Conservation (phyloP, 23 tunicate genomes). For the Halocynthia aurantium region DNA sequence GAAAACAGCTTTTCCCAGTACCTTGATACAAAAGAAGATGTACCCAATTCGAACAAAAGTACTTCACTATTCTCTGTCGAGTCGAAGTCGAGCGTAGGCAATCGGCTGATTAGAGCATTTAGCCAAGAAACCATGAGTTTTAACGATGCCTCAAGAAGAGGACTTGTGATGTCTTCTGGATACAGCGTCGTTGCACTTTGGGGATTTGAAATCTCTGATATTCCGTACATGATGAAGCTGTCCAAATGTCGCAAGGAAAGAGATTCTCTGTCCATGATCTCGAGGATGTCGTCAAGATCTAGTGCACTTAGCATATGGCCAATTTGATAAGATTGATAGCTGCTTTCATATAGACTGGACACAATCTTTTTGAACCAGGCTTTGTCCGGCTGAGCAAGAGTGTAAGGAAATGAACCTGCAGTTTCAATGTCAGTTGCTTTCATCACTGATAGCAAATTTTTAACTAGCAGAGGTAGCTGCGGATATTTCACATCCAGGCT, state of each 20-base stretch:
- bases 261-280: constrained; percentile 22
- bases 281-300: constrained; percentile 76
- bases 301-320: constrained; percentile 22
- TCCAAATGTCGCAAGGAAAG: constrained; percentile 14
- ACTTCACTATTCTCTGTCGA: background rate
- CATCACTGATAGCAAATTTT: too few relatives aligned
- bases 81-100: background rate
- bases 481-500: too few relatives aligned
- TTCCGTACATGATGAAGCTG: constrained; percentile 23
- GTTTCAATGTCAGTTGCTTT: too few relatives aligned
- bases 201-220: constrained; percentile 18
- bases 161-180: background rate
- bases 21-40: background rate
- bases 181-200: constrained; percentile 1
- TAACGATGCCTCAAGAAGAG: constrained; percentile 9
- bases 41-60: too few relatives aligned
- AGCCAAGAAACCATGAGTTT: background rate
- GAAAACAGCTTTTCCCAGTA: constrained; percentile 11
- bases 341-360: background rate
- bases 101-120: background rate
- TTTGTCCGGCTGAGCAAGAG: background rate
- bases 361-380: constrained; percentile 4
- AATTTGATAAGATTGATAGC: background rate
- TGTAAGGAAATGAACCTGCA: too few relatives aligned
- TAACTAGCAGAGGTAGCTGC: too few relatives aligned